These are phyloP conservation scores for Vidua chalybeata DNA, from an alignment of 2,113 vertebrate species.

Conservation along the genomic window DNA sequence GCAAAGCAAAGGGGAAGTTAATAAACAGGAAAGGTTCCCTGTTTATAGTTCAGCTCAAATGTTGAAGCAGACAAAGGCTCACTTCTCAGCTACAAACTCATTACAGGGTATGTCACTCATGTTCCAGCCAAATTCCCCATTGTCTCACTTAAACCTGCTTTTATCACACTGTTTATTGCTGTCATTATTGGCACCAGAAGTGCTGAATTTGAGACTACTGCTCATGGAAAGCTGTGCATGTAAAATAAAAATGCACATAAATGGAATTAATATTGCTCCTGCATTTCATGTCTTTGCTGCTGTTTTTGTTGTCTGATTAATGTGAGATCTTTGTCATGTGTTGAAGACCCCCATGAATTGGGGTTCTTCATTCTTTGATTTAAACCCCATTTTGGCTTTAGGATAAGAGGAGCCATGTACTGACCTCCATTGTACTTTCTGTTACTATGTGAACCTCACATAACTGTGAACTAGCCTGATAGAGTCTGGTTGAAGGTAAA, in stretches of 20 bases:
- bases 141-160: conserved; percentile 11
- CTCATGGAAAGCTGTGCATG: not conserved
- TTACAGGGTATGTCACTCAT: not conserved
- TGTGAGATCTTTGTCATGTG: not conserved
- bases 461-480: not conserved
- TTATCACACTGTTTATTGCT: conserved; percentile 37
- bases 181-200: not conserved
- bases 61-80: not conserved
- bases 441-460: not conserved
- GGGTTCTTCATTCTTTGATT: too few species aligned
- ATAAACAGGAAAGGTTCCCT: conserved; percentile 15
- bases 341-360: not conserved
- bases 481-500: not conserved
- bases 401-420: not conserved
- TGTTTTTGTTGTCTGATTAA: not conserved
- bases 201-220: not conserved
- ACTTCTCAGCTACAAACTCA: conserved; percentile 23
- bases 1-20: conserved; percentile 29
- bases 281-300: not conserved
- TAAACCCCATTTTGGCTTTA: not conserved
- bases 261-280: not conserved
- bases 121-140: conserved; percentile 16
- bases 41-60: conserved; percentile 11
- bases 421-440: not conserved
- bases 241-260: not conserved